These are phyloP conservation scores for Betta splendens DNA, from an alignment of 2,797 vertebrate genomes.

Conservation along the genomic window DNA sequence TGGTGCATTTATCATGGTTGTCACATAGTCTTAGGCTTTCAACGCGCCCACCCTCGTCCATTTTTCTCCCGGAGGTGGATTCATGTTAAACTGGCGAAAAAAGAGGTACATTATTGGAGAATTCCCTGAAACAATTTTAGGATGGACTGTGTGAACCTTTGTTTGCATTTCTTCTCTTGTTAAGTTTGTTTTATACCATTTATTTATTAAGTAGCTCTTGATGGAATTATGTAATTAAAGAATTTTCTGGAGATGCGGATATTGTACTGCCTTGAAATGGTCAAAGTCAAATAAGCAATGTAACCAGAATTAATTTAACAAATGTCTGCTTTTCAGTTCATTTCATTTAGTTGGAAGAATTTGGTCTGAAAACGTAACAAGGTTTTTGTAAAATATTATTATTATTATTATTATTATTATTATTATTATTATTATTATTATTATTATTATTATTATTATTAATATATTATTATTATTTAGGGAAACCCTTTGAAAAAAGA, in stretches of 20 bases:
- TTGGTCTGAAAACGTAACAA: too few species aligned
- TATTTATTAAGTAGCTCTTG: constrained; percentile 23
- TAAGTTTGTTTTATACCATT: constrained; percentile 30
- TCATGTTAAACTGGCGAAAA: constrained; percentile 59
- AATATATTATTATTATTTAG: too few species aligned
- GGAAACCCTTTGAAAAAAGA: too few species aligned
- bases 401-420: too few species aligned
- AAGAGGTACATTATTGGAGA: constrained; percentile 59
- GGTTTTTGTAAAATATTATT: too few species aligned
- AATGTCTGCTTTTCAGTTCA: too few species aligned
- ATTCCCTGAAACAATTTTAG: constrained; percentile 42
- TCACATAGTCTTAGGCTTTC: constrained; percentile 67
- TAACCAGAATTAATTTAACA: too few species aligned
- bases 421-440: too few species aligned
- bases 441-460: too few species aligned
- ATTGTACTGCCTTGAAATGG: constrained; percentile 8
- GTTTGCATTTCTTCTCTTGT: constrained; percentile 11
- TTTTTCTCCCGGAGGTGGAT: constrained; percentile 64
- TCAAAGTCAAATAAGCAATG: constrained; percentile 1
- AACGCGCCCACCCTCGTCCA: constrained; percentile 58
- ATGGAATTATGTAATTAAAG: constrained; percentile 18
- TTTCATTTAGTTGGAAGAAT: too few species aligned
- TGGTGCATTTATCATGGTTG: constrained; percentile 72
- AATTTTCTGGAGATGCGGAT: background rate
- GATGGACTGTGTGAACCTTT: constrained; percentile 24